A percentile compares a stretch with the other conserved stretches of the same genome.
Evolutionary conservation across 2,797 vertebrate genomes (phyloP).

Genomic region (Avahi laniger): DNA sequence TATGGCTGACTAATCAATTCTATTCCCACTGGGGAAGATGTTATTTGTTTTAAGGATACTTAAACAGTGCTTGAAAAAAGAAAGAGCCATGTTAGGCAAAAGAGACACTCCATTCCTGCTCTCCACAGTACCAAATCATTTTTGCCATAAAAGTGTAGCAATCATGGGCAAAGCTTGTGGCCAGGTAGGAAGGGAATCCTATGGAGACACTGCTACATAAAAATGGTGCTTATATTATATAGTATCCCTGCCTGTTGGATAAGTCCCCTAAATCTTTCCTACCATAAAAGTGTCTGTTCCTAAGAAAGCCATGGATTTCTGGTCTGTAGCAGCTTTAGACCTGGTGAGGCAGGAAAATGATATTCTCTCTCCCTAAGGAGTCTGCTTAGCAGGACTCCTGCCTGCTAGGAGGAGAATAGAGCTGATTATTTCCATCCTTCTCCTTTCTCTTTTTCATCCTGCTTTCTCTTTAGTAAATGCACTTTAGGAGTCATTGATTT

Average conservation of each 20-base stretch:
- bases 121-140: neutral
- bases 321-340: neutral
- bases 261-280: neutral
- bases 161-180: neutral
- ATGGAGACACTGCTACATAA: neutral
- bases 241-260: neutral
- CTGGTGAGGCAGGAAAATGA: neutral
- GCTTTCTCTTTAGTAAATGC: slow-evolving; percentile 66
- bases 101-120: neutral
- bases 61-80: neutral
- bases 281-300: slow-evolving; percentile 1
- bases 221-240: neutral
- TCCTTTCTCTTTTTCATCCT: slow-evolving; percentile 41
- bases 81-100: neutral
- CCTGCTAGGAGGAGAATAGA: slow-evolving; percentile 55
- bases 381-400: slow-evolving; percentile 10
- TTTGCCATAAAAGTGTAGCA: neutral
- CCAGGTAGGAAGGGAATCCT: neutral
- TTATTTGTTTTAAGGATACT: neutral
- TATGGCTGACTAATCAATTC: neutral
- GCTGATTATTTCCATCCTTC: slow-evolving; percentile 52
- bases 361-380: slow-evolving; percentile 4
- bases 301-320: neutral
- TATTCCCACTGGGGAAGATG: neutral
- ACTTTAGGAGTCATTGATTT: slow-evolving; percentile 59